Conservation (phyloP, 2,888 invertebrate species). For the Tachina grossa region DNA sequence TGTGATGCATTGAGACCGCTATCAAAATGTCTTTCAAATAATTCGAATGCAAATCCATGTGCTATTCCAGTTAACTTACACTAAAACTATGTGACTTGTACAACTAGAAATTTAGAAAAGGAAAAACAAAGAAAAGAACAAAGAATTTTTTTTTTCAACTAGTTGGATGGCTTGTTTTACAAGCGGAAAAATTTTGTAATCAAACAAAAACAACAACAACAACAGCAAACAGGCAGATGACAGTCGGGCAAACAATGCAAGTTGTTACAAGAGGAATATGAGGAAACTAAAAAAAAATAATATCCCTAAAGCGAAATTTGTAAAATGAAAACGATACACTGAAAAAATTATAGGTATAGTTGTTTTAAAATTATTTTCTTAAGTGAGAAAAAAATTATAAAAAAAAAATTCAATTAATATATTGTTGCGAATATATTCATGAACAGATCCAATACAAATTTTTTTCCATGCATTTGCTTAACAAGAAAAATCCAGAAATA, state of each 20-base stretch:
- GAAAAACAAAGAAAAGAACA: not conserved
- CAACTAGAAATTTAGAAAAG: not conserved
- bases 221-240: slow-evolving; percentile 18
- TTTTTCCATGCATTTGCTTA: too few relatives aligned
- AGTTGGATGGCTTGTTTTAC: slow-evolving; percentile 42
- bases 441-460: too few relatives aligned
- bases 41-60: slow-evolving; percentile 45
- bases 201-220: slow-evolving; percentile 7
- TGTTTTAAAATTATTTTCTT: not conserved
- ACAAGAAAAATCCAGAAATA: too few relatives aligned
- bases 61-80: slow-evolving; percentile 14
- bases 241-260: slow-evolving; percentile 41
- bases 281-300: not conserved
- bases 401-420: too few relatives aligned
- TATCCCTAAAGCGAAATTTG: not conserved
- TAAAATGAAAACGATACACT: not conserved
- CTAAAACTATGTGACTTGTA: slow-evolving; percentile 4
- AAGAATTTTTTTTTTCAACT: slow-evolving; percentile 2
- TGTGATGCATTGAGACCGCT: slow-evolving; percentile 38
- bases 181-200: slow-evolving; percentile 60
- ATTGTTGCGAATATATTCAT: too few relatives aligned
- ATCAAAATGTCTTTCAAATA: slow-evolving; percentile 49
- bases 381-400: too few relatives aligned
- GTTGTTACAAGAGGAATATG: not conserved
- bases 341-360: not conserved